Conservation (phyloP, 2,113 vertebrate species). For the Galbula dea region DNA sequence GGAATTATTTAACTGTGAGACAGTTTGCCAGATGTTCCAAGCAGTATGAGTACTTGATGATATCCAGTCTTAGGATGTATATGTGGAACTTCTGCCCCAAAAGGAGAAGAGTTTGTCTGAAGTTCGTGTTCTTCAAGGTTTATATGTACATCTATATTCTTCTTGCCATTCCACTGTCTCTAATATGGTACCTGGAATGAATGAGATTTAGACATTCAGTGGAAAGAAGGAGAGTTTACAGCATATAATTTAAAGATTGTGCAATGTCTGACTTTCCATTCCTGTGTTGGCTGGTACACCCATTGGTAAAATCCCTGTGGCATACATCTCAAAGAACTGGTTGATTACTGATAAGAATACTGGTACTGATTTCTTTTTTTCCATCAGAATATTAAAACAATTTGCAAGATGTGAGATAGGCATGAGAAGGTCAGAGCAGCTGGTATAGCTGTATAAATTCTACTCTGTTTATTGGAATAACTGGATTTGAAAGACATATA, state of each 20-base stretch:
- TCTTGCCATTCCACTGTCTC: background rate
- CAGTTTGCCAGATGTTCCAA: too few relatives aligned
- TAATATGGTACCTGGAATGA: background rate
- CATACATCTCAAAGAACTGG: background rate
- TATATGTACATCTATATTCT: background rate
- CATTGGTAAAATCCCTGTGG: background rate
- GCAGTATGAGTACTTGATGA: background rate
- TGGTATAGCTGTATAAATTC: background rate
- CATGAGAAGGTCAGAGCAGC: background rate
- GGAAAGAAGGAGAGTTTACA: background rate
- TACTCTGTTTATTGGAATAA: background rate
- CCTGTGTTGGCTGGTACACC: background rate
- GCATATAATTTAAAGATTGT: background rate
- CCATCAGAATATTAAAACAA: background rate
- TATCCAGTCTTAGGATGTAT: background rate
- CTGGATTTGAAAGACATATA: background rate
- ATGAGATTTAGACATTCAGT: background rate
- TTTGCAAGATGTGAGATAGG: background rate
- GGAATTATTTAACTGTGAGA: too few relatives aligned
- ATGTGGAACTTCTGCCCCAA: accelerated
- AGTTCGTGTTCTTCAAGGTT: background rate
- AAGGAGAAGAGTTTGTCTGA: background rate
- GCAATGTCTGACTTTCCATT: background rate
- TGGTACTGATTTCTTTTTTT: background rate
- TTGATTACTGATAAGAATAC: background rate